Evolutionary conservation across 2,888 invertebrate species (phyloP), one percentile per base, ranked within the genome.

Genomic region (Lepetodrilus schrolli): DNA sequence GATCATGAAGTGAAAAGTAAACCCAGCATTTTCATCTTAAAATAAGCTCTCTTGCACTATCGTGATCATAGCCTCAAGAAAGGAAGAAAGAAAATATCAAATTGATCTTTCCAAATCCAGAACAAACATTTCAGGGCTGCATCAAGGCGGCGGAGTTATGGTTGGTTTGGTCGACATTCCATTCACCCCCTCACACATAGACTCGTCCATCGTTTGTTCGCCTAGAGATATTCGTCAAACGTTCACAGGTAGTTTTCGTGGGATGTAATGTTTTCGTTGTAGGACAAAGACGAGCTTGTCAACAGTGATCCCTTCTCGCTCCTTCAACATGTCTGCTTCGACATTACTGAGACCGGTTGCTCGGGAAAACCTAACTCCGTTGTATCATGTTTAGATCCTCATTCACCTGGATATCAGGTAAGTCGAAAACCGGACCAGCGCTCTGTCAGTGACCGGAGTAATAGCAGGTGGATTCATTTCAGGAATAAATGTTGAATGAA

Each of bases 141-240:
- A 17, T 20, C 48, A 58, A 58, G 51, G 10, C 26, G 23, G 21
- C 13, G 17, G 48, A 48, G 58, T 30, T 58, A 58, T 58, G 58
- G 30, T 58, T 58, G 58, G 58, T 34, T 58, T 26, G 13, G 23
- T n/a, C 30, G 7, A 58, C 34, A 58, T 58, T 43, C 68, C 68
- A 17, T 21, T 8, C n/a, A 8, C 68, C 68, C 68, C 68, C n/a
- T 38, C 68, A 47, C 10, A 26, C 26, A 13, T 68, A 26, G 47
- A 68, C 68, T 68, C 68, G 68, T 68, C 68, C 68, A 47, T 17
- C 68, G 68, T 68, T 68, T 68, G 47, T 68, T 26, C 68, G n/a
- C 43, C 43, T 43, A 21, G 26, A 23, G 43, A 68, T 47, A 68
- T 68, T 43, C 21, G 23, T 30, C 38, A 47, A 68, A 68, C 43